These are phyloP conservation scores for Carpatolechia fugitivella DNA, from an alignment of 2,888 invertebrate species.

Conservation along the genomic window DNA sequence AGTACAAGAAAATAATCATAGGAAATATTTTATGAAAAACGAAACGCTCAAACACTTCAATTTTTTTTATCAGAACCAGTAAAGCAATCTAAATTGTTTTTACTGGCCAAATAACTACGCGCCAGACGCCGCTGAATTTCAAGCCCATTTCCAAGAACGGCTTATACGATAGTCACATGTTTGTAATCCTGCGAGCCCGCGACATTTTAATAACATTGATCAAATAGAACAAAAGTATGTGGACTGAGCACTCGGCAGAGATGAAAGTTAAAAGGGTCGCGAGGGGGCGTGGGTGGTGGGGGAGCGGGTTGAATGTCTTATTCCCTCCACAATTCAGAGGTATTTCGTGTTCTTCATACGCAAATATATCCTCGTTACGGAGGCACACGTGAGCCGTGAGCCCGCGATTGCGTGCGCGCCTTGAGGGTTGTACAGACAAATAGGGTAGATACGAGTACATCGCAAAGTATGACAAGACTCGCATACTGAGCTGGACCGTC, in stretches of 20 bases:
- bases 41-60: background rate
- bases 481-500: too few relatives aligned
- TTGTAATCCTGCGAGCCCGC: slow-evolving; percentile 71
- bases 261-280: slow-evolving; percentile 80
- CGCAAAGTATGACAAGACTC: too few relatives aligned
- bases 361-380: slow-evolving; percentile 79
- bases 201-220: slow-evolving; percentile 80
- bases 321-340: slow-evolving; percentile 79
- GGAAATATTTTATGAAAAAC: too few relatives aligned
- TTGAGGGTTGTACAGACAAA: slow-evolving; percentile 14
- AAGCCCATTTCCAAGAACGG: slow-evolving; percentile 33
- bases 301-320: slow-evolving; percentile 78
- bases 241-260: slow-evolving; percentile 79
- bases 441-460: background rate
- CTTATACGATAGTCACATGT: slow-evolving; percentile 69
- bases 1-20: too few relatives aligned
- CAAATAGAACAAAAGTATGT: slow-evolving; percentile 80
- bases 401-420: slow-evolving; percentile 72
- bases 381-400: slow-evolving; percentile 77
- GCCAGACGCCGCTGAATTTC: slow-evolving; percentile 13
- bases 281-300: slow-evolving; percentile 47
- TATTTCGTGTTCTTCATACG: slow-evolving; percentile 80
- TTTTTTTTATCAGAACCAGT: background rate
- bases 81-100: background rate
- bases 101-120: background rate